Conservation (phyloP, 2,113 vertebrate genomes). For the Prunella himalayana region DNA sequence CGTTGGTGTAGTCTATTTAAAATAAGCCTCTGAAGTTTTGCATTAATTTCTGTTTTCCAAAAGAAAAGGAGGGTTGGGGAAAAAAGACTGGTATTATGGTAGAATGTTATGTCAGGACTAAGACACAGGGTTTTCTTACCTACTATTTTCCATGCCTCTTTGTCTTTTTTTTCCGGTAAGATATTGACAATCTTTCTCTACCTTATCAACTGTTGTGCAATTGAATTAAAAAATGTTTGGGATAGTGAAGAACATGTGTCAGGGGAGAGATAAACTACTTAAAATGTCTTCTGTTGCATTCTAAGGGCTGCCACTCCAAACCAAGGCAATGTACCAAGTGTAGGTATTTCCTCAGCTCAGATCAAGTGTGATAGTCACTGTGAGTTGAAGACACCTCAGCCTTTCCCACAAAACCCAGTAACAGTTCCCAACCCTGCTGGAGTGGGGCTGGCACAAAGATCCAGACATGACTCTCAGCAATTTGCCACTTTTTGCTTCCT, state of each 20-base stretch:
- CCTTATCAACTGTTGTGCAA: not conserved
- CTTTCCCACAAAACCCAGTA: not conserved
- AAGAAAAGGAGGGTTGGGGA: fast-evolving
- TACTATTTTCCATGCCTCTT: not conserved
- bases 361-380: not conserved
- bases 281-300: not conserved
- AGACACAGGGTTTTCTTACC: not conserved
- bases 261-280: not conserved
- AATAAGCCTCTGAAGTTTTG: not conserved
- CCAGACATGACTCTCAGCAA: not conserved
- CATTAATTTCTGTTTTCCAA: not conserved
- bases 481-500: not conserved
- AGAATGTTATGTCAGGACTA: not conserved
- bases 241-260: not conserved
- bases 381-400: not conserved
- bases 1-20: not conserved
- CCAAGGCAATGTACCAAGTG: not conserved
- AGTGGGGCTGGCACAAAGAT: not conserved
- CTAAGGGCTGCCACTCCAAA: not conserved
- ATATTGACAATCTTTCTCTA: not conserved
- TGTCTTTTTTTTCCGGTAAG: not conserved
- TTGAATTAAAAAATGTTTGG: not conserved
- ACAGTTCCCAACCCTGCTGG: not conserved
- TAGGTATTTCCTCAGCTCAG: not conserved
- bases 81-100: not conserved